Percentiles rank a stretch among this genome's conserved stretches.
These are phyloP conservation scores for Scyliorhinus canicula DNA, from an alignment of 2,797 vertebrate species.

Conservation along the genomic window DNA sequence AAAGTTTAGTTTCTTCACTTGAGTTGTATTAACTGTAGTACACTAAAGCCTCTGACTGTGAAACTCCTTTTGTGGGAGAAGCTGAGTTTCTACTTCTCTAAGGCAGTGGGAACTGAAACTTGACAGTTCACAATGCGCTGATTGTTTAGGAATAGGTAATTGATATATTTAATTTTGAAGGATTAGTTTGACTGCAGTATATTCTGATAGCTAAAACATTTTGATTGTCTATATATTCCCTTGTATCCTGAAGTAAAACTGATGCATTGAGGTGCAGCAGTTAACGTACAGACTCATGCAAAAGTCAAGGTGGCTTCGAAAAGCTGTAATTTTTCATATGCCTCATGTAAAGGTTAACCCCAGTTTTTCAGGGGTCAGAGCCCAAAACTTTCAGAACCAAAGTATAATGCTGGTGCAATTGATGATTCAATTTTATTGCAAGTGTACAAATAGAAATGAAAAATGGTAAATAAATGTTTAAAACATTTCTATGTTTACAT, in stretches of 20 bases:
- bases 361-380: no score
- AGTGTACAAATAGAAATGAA: background rate
- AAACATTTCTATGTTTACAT: no score
- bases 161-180: background rate
- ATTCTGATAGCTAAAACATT: background rate
- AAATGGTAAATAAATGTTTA: no score
- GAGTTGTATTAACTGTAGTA: background rate
- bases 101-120: slow-evolving; percentile 24
- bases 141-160: background rate
- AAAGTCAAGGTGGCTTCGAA: background rate
- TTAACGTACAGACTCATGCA: background rate
- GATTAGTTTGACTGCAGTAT: background rate
- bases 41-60: background rate
- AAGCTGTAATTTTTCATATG: background rate
- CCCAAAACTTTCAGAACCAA: no score
- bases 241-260: background rate
- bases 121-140: background rate
- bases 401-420: background rate
- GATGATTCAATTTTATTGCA: background rate
- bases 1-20: background rate
- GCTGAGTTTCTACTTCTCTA: background rate
- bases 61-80: background rate
- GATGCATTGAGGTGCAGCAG: background rate
- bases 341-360: background rate
- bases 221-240: background rate